Evolutionary conservation across 2,797 vertebrate genomes (phyloP).

Genomic region (Podarcis lilfordi): DNA sequence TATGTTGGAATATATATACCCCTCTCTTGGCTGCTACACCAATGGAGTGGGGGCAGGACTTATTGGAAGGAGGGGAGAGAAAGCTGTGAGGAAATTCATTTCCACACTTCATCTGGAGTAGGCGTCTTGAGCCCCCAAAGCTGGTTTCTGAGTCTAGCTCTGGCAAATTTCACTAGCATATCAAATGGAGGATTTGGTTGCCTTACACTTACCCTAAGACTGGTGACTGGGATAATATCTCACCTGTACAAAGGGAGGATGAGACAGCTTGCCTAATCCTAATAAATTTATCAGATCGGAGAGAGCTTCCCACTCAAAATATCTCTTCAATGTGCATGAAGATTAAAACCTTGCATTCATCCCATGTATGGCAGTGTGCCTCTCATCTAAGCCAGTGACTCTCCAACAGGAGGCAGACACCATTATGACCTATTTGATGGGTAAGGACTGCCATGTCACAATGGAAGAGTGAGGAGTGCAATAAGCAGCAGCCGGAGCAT

Average conservation of each 20-base stretch:
- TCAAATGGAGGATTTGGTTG: not conserved
- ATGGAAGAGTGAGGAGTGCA: slow-evolving; percentile 37
- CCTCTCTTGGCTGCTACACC: no score
- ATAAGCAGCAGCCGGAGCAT: slow-evolving; percentile 33
- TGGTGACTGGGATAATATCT: not conserved
- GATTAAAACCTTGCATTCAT: not conserved
- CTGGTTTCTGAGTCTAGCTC: not conserved
- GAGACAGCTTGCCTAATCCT: not conserved
- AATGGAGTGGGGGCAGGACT: not conserved
- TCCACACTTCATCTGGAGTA: no score
- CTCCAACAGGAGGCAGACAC: slow-evolving; percentile 12
- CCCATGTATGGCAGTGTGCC: not conserved
- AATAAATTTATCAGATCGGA: not conserved
- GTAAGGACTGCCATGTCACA: slow-evolving; percentile 45
- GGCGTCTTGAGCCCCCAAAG: not conserved
- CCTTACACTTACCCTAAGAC: not conserved
- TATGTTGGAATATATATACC: not conserved
- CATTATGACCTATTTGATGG: slow-evolving; percentile 36
- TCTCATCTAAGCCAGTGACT: slow-evolving; percentile 1
- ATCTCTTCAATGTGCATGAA: not conserved
- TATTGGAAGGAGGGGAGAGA: not conserved
- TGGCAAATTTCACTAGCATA: not conserved
- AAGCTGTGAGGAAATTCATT: not conserved
- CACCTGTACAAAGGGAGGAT: not conserved
- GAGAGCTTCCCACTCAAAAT: not conserved